phyloP scores from a whole-genome alignment of 2,113 vertebrate genomes.

The Columba janthina region DNA sequence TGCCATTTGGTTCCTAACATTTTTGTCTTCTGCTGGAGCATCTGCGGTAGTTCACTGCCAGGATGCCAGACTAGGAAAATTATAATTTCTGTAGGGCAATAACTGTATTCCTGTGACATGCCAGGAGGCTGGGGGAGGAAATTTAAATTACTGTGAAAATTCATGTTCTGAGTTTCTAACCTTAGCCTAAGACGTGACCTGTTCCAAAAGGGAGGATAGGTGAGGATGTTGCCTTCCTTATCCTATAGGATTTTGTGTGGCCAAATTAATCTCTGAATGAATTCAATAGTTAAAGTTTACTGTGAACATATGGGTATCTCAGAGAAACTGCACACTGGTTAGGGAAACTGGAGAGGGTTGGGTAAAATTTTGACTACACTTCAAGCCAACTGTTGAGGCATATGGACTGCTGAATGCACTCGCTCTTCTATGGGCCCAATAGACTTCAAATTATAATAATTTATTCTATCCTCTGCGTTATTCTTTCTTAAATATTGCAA shows the following conservation, averaged over 20 bases:
- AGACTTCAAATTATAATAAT: background rate
- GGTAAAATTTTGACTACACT: background rate
- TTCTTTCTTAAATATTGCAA: background rate
- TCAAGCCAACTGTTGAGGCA: background rate
- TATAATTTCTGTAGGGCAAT: slow-evolving; percentile 28
- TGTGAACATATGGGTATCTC: background rate
- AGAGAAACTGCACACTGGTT: background rate
- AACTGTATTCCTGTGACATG: background rate
- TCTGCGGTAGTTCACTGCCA: slow-evolving; percentile 44
- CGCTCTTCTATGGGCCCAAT: background rate
- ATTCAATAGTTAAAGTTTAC: background rate
- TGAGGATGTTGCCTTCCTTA: background rate
- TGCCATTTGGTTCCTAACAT: background rate
- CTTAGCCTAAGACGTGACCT: background rate
- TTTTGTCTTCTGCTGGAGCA: slow-evolving; percentile 36
- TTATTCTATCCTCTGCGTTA: background rate
- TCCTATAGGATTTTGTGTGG: background rate
- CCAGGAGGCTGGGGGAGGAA: background rate
- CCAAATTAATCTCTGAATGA: slow-evolving; percentile 16
- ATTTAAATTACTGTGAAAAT: background rate
- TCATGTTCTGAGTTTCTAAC: background rate
- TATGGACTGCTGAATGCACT: background rate
- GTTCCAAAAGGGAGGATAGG: background rate
- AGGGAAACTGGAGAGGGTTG: background rate
- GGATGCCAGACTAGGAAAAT: slow-evolving; percentile 33